Evolutionary conservation across 2,113 vertebrate species (phyloP), one percentile per base, ranked within the genome.

Genomic region (Nothobranchius furzeri): DNA sequence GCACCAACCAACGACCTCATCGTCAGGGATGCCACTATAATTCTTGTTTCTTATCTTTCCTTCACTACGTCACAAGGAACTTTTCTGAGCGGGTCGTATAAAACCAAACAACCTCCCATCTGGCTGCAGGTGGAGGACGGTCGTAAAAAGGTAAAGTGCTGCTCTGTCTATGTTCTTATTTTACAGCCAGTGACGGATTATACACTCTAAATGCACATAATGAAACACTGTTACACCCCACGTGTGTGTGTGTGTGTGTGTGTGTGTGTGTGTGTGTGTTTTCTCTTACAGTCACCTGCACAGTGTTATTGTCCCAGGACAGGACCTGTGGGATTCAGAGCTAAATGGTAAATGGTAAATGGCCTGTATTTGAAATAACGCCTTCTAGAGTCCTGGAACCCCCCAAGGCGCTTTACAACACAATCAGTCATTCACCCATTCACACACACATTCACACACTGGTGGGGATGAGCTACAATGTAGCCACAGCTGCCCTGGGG

Each of bases 271-370:
- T 20, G 40, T 20, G 20, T 20, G 20, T 20, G n/a, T n/a, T 54
- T 52, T 64, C 50, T 42, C 68, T n/a, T 53, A 73, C 57, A 66
- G 68, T 75, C 84, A 85, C 72, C 71, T 82, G 70, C 49, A 61
- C 9, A 12, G 15, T 37, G 60, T 70, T 46, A 65, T 45, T 49
- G 20, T 66, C 61, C n/a, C n/a, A 78, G 79, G 81, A 80, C 60
- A 60, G 59, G 67, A 66, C 63, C 57, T 82, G 66, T 55, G 35
- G 64, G 63, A 53, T 74, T 70, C 50, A 60, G 30, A 64, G 45
- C 61, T 40, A 20, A 20, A 20, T 20, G 20, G 20, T 40, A 20
- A 20, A 20, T 20, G 20, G 20, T 20, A 20, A 20, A 20, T 20
- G 20, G 20, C 20, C 20, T 20, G 20, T 20, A 20, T 20, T 20